Evolutionary conservation across 2,113 vertebrate species (phyloP), one percentile per base, ranked within the genome.

Genomic region (Myotis lucifugus): DNA sequence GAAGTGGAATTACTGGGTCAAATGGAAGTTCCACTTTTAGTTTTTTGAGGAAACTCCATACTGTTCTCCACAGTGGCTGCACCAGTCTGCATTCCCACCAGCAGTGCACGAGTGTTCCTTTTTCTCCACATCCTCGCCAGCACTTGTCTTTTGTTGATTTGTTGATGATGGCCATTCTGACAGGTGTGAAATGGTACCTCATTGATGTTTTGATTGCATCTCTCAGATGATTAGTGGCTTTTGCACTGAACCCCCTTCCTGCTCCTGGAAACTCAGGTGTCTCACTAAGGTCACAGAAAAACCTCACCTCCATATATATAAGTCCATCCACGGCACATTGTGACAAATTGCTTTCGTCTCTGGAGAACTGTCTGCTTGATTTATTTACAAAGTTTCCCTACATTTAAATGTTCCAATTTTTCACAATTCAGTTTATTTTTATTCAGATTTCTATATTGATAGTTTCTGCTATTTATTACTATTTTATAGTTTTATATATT

Each of bases 271-370:
- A 64, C 48, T 10, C 40, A 67, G 11, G 4, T 32, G 11, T 79
- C 83, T 96, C 29, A 27, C 11, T 69, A 23, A 87, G 48, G 77
- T 91, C 87, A 81, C 72, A 19, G 32, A 85, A 50, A 79, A 81
- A 37, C 9, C 4, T 93, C 7, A 81, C 40, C 42, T 74, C 29
- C 78, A 56, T 42, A 85, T 72, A 40, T 74, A 70, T 88, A 91
- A 74, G 94, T 69, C 69, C 32, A 73, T 79, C 25, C n/a, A 46
- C 85, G 64, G 79, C 82, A 93, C 50, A 88, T 94, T 81, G 66
- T 85, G 48, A 95, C 8, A 61, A 78, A 90, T 69, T 67, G 56
- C 72, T 85, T 84, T 87, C 6, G 6, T 88, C 50, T 81, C 54
- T 81, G 50, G 32, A 92, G 76, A 78, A 67, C 40, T 56, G 8